Evolutionary conservation across 2,113 vertebrate species (phyloP), one percentile per base, ranked within the genome.

Genomic region (Girardinichthys multiradiatus): DNA sequence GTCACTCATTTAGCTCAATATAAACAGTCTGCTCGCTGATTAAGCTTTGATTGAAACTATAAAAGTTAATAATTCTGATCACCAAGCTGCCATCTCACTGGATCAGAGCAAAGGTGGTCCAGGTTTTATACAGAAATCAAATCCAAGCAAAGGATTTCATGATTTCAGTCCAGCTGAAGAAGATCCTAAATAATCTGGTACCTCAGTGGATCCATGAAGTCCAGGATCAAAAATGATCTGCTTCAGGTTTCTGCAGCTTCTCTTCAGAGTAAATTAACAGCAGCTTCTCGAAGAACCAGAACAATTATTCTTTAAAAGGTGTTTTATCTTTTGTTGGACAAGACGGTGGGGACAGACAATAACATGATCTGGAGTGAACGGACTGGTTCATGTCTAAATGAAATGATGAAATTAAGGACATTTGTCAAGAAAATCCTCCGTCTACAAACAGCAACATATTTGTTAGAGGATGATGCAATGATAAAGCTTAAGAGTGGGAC

Each of bases 71-170:
- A 17, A 80, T 83, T 80, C 17, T 61, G 65, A 73, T 59, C 74
- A 81, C 85, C 68, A 63, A 72, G 66, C 61, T 61, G 39, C 57
- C 30, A 33, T 65, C 57, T 68, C 42, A 60, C 57, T 85, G 71
- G 72, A 58, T 87, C 0, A 72, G 45, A 2, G 15, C 5, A 31
- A 72, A 45, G 57, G 37, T 57, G 60, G 42, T 65, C 51, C 65
- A 31, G 24, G 42, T 39, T 74, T 17, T 39, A 74, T 69, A 54
- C 54, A 60, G 27, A 61, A 77, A 39, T 33, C 26, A n/a, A 51
- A 77, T 90, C 90, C 89, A 92, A 92, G 92, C 75, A 65, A 26
- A 57, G 17, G 11, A 35, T 35, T 62, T 33, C 0, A 29, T 29
- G 28, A 29, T 29, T 29, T 63, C 4, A n/a, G 48, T 24, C 17